Evolutionary conservation across 2,113 vertebrate species (phyloP), one percentile per base, ranked within the genome.

Genomic region (Corythoichthys intestinalis): DNA sequence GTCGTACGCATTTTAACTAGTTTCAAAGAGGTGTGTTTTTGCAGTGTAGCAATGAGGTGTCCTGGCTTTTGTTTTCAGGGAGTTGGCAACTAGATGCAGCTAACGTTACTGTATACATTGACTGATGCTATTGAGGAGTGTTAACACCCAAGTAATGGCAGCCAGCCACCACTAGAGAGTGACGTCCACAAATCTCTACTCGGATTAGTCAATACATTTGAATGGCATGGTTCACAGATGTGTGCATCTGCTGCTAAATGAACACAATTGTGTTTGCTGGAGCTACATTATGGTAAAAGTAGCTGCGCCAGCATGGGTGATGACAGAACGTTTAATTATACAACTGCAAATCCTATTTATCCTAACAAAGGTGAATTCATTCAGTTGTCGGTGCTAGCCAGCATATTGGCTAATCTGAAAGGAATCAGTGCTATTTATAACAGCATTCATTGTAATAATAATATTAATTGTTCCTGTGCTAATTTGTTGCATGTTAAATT

Each of bases 191-290:
- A 28, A 28, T 28, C 20, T 28, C 20, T 28, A 28, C 20, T 28
- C 20, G 20, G 20, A 28, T 28, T 28, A 28, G 20, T 28, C 20
- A 28, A 28, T 28, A 28, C 20, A 28, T 68, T 65, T 72, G 70
- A 71, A 67, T 72, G 70, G 79, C 28, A 66, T 61, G 52, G 53
- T 47, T 35, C 65, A 37, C 64, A 84, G 81, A 84, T 73, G 73
- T 81, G 59, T 35, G 53, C 54, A 59, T 65, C 47, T 44, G 49
- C 71, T 72, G 71, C 69, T 75, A 75, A 69, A 64, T 61, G 56
- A 58, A n/a, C 57, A 67, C 49, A 49, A 44, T 37, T 53, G 60
- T 38, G 70, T 68, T 38, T 38, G 57, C 57, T 12, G 46, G 59
- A 37, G 15, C 13, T 13, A 28, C 20, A 28, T 28, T 28, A 52